Evolutionary conservation across 2,888 invertebrate genomes (phyloP), one percentile per base, ranked within the genome.

Genomic region (Dasysyrphus albostriatus): DNA sequence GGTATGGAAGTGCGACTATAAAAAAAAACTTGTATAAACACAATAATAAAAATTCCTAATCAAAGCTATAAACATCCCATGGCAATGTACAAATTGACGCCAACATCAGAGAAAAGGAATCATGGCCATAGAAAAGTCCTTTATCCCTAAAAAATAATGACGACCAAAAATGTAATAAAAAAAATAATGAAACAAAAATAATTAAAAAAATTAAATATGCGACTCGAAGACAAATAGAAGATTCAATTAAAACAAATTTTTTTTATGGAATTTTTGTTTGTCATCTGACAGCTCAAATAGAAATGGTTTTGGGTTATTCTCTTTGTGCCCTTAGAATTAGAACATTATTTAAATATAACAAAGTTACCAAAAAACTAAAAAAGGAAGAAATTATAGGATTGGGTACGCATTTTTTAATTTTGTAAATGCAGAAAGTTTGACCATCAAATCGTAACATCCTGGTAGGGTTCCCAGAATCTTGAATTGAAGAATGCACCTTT

Each of bases 1-100:
- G 2, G 3, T 24, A 24, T 24, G 24, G 1, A 24, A 61, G 42
- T 61, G 42, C 58, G 58, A 58, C 16, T 34, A 34, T 34, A 58
- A 58, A 24, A 58, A 24, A 61, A 42, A 29, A 61, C 61, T 61
- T 24, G 14, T 42, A 61, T 61, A 61, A 61, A 61, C 61, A 61
- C 42, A 42, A 61, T 61, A 42, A 29, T 61, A 42, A 61, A 42
- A 42, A 14, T 29, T 61, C 24, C 39, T 29, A 47, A 42, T 42
- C 8, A 42, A 61, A 61, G 39, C 61, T 42, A 29, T 42, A 61
- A 42, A 61, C 42, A n/a, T 24, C 42, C 42, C 42, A 29, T 14
- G 24, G 61, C 37, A 39, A 39, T 24, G 10, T 10, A 44, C 44
- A 29, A 54, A 24, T 29, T 54, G 54, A 54, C 58, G 58, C 12